Percentiles rank a stretch among this genome's conserved stretches.
Evolutionary conservation across 2,113 vertebrate genomes (phyloP).

Genomic region (Elephas maximus): DNA sequence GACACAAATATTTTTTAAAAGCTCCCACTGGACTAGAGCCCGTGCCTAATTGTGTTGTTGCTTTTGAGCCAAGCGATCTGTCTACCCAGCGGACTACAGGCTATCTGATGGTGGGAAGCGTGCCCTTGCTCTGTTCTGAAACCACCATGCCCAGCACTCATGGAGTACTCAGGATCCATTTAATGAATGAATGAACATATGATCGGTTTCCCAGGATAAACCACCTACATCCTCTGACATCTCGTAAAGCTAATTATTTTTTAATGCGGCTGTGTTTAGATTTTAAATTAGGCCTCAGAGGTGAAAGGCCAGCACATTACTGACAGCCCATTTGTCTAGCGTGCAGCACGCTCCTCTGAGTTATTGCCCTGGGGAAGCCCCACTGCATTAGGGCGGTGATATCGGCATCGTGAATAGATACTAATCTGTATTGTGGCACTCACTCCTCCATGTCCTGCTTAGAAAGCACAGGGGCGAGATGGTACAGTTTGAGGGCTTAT

Average conservation of each 20-base stretch:
- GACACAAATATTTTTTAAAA: not conserved
- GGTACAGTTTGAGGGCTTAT: not conserved
- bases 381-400: not conserved
- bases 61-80: not conserved
- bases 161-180: not conserved
- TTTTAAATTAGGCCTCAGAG: constrained; percentile 67
- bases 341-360: not conserved
- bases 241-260: constrained; percentile 60
- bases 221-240: not conserved
- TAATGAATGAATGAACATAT: not conserved
- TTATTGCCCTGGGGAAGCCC: not conserved
- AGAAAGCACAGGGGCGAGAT: not conserved
- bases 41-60: not conserved
- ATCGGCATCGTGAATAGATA: not conserved
- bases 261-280: constrained; percentile 62
- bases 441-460: constrained; percentile 13
- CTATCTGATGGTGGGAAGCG: not conserved
- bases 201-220: constrained; percentile 46
- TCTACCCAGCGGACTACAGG: not conserved
- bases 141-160: not conserved
- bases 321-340: constrained; percentile 36
- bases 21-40: not conserved
- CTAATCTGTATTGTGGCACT: not conserved
- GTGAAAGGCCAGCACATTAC: constrained; percentile 60
- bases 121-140: not conserved